Percentiles rank a stretch among this genome's conserved stretches.
Conservation (phyloP, 1,140 invertebrate genomes). For the Neodiprion pinetum region DNA sequence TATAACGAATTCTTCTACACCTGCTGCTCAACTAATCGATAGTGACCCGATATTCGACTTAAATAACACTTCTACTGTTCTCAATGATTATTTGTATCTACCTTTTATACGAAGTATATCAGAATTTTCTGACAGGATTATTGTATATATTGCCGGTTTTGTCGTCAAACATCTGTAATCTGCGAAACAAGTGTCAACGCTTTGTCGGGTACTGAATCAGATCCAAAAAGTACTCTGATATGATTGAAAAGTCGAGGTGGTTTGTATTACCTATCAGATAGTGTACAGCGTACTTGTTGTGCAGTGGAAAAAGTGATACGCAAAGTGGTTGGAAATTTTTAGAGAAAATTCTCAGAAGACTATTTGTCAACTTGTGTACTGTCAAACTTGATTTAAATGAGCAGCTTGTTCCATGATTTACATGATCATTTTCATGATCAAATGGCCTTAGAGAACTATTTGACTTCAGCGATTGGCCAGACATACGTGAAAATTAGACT, state of each 20-base stretch:
- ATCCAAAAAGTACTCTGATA: not conserved
- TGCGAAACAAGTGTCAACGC: not conserved
- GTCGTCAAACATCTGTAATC: not conserved
- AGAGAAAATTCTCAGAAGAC: not conserved
- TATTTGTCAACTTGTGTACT: not conserved
- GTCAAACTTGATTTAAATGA: not conserved
- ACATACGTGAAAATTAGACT: constrained; percentile 20
- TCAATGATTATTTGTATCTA: not conserved
- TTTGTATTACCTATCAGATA: not conserved
- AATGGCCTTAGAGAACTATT: constrained; percentile 18
- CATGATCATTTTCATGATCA: constrained; percentile 10
- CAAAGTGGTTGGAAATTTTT: not conserved
- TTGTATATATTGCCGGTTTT: not conserved
- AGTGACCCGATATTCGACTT: not conserved
- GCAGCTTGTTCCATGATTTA: not conserved
- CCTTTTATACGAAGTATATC: not conserved
- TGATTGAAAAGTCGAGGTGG: not conserved
- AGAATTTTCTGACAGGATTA: not conserved
- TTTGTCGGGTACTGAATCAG: not conserved
- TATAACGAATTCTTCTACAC: not conserved
- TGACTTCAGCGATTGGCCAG: constrained; percentile 13
- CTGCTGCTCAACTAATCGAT: not conserved
- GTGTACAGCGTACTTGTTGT: not conserved
- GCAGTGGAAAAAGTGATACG: not conserved
- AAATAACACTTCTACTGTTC: not conserved